A percentile compares a stretch with the other conserved stretches of the same genome.
These are phyloP conservation scores for Hipposideros larvatus DNA, from an alignment of 2,797 vertebrate species.

Conservation along the genomic window DNA sequence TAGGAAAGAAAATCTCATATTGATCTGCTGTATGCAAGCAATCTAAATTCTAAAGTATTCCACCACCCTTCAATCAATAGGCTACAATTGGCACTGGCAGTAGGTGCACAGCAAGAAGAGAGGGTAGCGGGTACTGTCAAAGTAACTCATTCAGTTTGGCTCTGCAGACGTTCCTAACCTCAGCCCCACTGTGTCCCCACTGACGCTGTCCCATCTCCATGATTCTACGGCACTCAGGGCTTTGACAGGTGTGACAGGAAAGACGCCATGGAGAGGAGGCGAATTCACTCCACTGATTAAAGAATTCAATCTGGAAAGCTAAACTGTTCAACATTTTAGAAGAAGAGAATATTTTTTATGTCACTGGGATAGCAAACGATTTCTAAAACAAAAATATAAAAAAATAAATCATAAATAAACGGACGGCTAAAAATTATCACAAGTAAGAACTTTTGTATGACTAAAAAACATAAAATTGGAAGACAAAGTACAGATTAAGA, in stretches of 20 bases:
- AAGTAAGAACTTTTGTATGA: not conserved
- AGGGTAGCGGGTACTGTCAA: accelerated
- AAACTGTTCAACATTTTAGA: conserved; percentile 5
- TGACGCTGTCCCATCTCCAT: not conserved
- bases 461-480: not conserved
- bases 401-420: not conserved
- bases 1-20: not conserved
- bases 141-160: not conserved
- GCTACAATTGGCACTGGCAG: not conserved
- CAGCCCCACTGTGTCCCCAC: not conserved
- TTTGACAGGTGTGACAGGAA: not conserved
- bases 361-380: not conserved
- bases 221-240: not conserved
- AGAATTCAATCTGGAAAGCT: not conserved
- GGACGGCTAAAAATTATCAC: not conserved
- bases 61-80: not conserved
- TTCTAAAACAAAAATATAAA: conserved; percentile 46
- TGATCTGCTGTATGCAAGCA: not conserved
- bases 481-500: conserved; percentile 17
- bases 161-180: not conserved
- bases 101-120: not conserved
- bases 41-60: not conserved
- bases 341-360: not conserved
- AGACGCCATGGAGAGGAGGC: not conserved
- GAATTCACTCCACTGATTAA: not conserved